Conservation (phyloP, 1,140 invertebrate species). For the roundworm (Caenorhabditis elegans) region WBcel235 BX284604.4:13000001-13000500, state of each 20-base stretch:
- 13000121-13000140: constrained; percentile 14
- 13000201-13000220: neutral
- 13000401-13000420: neutral
- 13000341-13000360: constrained; percentile 24
- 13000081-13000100: too few relatives aligned
- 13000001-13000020: too few relatives aligned
- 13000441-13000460: neutral
- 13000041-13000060: too few relatives aligned
- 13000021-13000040: too few relatives aligned
- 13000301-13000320: neutral
- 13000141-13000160: constrained; percentile 13
- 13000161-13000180: neutral
- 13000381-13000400: neutral
- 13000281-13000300: neutral
- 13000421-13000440: constrained; percentile 28
- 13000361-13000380: constrained; percentile 19
- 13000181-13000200: constrained; percentile 21
- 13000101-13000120: neutral
- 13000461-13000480: neutral
- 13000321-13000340: constrained; percentile 7
- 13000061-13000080: too few relatives aligned
- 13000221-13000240: neutral
- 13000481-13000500: neutral
- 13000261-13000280: constrained; percentile 34
- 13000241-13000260: neutral